Base-by-base conservation (phyloP, 1,140 invertebrate genomes). In the Pararge aegeria region DNA sequence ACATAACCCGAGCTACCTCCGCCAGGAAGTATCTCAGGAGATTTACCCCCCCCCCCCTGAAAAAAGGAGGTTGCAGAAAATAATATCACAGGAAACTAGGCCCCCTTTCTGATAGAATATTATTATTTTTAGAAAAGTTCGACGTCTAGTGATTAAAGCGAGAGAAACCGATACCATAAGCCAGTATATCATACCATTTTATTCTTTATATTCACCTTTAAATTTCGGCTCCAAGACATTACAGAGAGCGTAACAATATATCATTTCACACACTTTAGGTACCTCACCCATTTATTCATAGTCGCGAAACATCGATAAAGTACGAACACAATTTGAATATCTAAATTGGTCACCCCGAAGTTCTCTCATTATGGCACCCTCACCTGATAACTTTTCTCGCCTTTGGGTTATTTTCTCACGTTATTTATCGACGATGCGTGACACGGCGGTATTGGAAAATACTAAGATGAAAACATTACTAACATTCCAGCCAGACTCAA, bases 391-490 rank as follows among this genome's bases (percentile, higher is more conserved):
- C 75, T 80, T 80, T 74, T 70, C 56, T 40, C 30, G 34, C 44
- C 63, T 46, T 64, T 59, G 53, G 53, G 68, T 74, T 72, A 70
- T 75, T 66, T 78, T 74, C 76, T 76, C 73, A 70, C 65, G 68
- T 80, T 78, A 80, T 80, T 80, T 80, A 80, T 78, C 60, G 75
- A 58, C 55, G 64, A 66, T 65, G 62, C 78, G 78, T 80, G 78
- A 78, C 73, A 70, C 67, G 67, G 73, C 77, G 70, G 66, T 71
- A 46, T 46, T 46, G 42, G 42, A 20, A 46, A 27, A 12, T n/a
- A 34, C 24, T 24, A 24, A 24, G 24, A 24, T 24, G 7, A 24
- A 24, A 24, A 24, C 24, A 24, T 24, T 24, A 24, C 24, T 24
- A 4, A 24, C 24, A 2, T 24, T 4, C 24, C 7, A 7, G 7